Percentiles rank a stretch among this genome's conserved stretches.
phyloP scores from a whole-genome alignment of 2,113 vertebrate genomes.

The Eulacestoma nigropectus region DNA sequence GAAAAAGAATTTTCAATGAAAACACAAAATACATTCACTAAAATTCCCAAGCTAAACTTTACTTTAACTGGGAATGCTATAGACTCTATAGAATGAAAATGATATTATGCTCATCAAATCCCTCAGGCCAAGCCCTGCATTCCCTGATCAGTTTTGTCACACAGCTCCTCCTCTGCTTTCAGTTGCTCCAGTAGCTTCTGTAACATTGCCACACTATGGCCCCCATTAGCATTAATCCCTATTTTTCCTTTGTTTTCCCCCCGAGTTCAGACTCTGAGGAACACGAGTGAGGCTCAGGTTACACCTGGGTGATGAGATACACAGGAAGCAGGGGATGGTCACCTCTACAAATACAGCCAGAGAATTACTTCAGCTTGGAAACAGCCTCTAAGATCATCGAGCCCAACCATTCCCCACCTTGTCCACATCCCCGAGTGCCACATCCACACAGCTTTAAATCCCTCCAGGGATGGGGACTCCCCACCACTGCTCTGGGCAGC shows the following conservation, averaged over 20 bases:
- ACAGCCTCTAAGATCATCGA: rapidly evolving
- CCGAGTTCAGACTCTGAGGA: background rate
- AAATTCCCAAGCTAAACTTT: background rate
- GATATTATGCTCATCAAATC: background rate
- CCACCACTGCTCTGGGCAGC: background rate
- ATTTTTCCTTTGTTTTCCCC: background rate
- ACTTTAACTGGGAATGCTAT: background rate
- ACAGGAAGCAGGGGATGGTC: no score
- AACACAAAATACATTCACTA: background rate
- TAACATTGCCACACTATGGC: background rate
- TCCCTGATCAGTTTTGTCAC: background rate
- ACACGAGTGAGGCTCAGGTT: background rate
- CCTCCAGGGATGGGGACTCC: background rate
- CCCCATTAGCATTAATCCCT: background rate
- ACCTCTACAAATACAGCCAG: background rate
- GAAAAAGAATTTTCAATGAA: background rate
- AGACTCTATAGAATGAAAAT: background rate
- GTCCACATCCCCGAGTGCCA: background rate
- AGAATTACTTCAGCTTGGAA: background rate
- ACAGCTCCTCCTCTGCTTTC: background rate
- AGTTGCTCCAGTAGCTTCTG: background rate
- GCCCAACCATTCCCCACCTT: background rate
- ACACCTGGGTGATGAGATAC: background rate
- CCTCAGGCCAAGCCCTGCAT: background rate
- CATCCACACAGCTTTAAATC: background rate